A percentile compares a stretch with the other conserved stretches of the same genome.
Evolutionary conservation across 2,888 invertebrate genomes (phyloP).

Genomic region (Ophion ellenae): DNA sequence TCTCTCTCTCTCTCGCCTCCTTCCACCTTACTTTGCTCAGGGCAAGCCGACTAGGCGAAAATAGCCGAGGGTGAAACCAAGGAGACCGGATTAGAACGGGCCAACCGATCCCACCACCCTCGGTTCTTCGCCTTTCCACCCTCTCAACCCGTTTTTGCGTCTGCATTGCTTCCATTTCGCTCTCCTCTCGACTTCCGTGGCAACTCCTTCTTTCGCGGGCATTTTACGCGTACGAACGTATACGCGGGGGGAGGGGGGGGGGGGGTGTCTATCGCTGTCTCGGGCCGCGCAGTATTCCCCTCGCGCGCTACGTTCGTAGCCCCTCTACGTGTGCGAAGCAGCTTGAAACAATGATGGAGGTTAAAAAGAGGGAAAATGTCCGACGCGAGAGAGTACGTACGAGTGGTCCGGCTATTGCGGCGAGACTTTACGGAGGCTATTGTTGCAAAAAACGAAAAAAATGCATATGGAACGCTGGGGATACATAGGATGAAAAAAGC

Average conservation of each 20-base stretch:
- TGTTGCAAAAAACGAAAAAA: background rate
- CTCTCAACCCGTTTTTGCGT: conserved; percentile 8
- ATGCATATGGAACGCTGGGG: background rate
- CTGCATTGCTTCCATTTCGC: conserved; percentile 2
- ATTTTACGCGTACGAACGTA: conserved; percentile 28
- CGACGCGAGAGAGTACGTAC: conserved; percentile 47
- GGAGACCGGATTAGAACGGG: conserved; percentile 83
- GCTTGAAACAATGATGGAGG: conserved; percentile 77
- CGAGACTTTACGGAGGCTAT: background rate
- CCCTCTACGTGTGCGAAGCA: conserved; percentile 39
- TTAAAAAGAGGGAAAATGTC: conserved; percentile 68
- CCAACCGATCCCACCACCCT: conserved; percentile 74
- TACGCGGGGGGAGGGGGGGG: background rate
- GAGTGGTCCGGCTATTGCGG: background rate
- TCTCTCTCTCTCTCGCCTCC: conserved; percentile 56
- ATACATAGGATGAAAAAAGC: background rate
- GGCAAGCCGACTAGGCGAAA: conserved; percentile 65
- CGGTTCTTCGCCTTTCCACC: conserved; percentile 38
- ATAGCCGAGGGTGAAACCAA: conserved; percentile 82
- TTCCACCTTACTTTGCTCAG: conserved; percentile 46
- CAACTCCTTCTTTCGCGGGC: conserved; percentile 10
- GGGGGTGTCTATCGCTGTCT: conserved; percentile 39
- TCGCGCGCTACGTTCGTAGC: background rate
- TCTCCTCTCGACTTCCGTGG: background rate
- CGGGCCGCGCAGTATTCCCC: conserved; percentile 25